Evolutionary conservation across 2,888 invertebrate species (phyloP), one percentile per base, ranked within the genome.

Genomic region (Laspeyria flexula): DNA sequence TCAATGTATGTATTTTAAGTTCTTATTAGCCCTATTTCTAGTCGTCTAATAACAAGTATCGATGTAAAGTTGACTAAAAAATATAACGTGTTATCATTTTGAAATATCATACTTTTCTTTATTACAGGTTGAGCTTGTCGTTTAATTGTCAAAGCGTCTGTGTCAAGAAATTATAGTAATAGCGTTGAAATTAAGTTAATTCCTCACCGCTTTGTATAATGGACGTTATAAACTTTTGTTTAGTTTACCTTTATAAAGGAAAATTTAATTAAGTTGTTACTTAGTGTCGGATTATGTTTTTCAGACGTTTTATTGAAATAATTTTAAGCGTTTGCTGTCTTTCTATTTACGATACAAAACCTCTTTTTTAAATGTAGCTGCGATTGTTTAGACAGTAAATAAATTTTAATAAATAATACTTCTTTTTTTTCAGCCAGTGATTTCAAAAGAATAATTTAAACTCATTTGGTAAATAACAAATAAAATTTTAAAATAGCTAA

Each of bases 401-500:
- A n/a, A 10, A 29, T 29, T 29, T 15, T 18, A 31, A 1, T 1
- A 41, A 3, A n/a, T 29, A 5, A 21, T 21, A 21, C 21, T 3
- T 11, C 12, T 1, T 4, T 7, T 16, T 35, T 43, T 29, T 10
- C 35, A 27, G 43, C 27, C 27, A 43, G 12, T 10, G 9, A 15
- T 12, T 29, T 29, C 5, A 29, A 31, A 31, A 13, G 31, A 13
- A 13, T 13, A 3, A 34, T 33, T 4, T 35, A 42, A 25, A 31
- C 15, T 27, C 48, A 67, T 66, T 69, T 58, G 40, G 51, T 63
- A 63, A 63, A 39, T 55, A 40, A 70, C 77, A 65, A 63, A 76
- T 83, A 79, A 85, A 83, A 85, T 86, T 81, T 63, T 81, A 47
- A 80, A 79, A 68, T 71, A 76, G 69, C 55, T 71, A 51, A 68